phyloP scores from a whole-genome alignment of 2,888 invertebrate species.

The Coenonympha glycerion region DNA sequence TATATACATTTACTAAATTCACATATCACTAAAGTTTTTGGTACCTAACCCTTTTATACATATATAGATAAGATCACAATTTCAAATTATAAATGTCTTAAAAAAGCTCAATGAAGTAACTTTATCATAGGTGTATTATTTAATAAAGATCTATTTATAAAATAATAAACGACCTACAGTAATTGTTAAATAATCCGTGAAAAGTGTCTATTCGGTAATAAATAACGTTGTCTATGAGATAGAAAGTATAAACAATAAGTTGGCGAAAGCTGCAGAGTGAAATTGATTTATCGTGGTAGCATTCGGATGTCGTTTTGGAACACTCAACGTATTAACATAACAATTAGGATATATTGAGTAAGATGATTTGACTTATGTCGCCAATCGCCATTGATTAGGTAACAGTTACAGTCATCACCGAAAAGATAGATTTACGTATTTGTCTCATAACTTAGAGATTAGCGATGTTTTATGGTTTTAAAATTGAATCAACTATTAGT shows the following conservation, averaged over 20 bases:
- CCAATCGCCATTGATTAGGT: conserved; percentile 36
- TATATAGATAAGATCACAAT: too few species aligned
- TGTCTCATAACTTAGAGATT: conserved; percentile 1
- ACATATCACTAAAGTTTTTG: too few species aligned
- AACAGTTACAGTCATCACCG: conserved; percentile 29
- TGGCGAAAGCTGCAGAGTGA: conserved; percentile 69
- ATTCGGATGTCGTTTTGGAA: conserved; percentile 61
- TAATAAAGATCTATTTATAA: conserved; percentile 6
- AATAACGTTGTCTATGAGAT: conserved; percentile 48
- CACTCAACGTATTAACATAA: conserved; percentile 68
- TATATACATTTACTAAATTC: too few species aligned
- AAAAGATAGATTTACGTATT: neutral
- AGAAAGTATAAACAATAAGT: conserved; percentile 75
- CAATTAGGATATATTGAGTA: conserved; percentile 67
- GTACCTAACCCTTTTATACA: too few species aligned
- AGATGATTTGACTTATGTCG: conserved; percentile 43
- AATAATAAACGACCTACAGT: conserved; percentile 36
- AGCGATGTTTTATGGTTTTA: neutral
- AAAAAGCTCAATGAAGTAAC: neutral
- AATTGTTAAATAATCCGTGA: conserved; percentile 56
- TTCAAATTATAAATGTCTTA: neutral
- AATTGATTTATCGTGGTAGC: conserved; percentile 69
- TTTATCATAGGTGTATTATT: neutral
- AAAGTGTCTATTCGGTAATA: conserved; percentile 62
- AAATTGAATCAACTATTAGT: neutral